A percentile compares a stretch with the other conserved stretches of the same genome.
These are phyloP conservation scores for Sus cebifrons DNA, from an alignment of 2,797 vertebrate species.

Conservation along the genomic window DNA sequence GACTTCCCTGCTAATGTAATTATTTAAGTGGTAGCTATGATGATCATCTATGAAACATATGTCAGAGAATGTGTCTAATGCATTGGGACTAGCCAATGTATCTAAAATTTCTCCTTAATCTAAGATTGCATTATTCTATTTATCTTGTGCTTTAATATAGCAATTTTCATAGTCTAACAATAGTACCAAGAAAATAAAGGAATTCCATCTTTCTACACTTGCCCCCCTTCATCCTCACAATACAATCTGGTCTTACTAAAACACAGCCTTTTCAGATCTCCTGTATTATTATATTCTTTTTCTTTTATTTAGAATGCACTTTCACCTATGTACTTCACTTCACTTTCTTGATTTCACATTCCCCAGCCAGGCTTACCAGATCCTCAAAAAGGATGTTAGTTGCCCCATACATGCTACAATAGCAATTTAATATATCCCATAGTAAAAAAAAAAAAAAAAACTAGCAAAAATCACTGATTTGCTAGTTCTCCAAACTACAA, in stretches of 20 bases:
- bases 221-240: background rate
- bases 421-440: background rate
- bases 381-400: background rate
- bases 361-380: background rate
- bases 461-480: background rate
- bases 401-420: too few relatives aligned
- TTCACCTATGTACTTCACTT: background rate
- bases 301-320: background rate
- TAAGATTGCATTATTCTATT: conserved; percentile 11
- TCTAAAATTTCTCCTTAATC: conserved; percentile 57
- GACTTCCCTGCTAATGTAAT: background rate
- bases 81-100: background rate
- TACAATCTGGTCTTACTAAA: background rate
- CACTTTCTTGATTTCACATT: conserved; percentile 7
- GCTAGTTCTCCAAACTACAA: background rate
- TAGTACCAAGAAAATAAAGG: background rate
- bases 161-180: conserved; percentile 1
- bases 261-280: background rate
- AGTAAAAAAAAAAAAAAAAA: too few relatives aligned
- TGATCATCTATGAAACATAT: background rate
- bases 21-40: background rate
- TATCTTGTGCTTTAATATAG: background rate
- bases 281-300: background rate
- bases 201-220: background rate
- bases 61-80: background rate